Evolutionary conservation across 2,113 vertebrate genomes (phyloP), one percentile per base, ranked within the genome.

Genomic region (Gopherus flavomarginatus): DNA sequence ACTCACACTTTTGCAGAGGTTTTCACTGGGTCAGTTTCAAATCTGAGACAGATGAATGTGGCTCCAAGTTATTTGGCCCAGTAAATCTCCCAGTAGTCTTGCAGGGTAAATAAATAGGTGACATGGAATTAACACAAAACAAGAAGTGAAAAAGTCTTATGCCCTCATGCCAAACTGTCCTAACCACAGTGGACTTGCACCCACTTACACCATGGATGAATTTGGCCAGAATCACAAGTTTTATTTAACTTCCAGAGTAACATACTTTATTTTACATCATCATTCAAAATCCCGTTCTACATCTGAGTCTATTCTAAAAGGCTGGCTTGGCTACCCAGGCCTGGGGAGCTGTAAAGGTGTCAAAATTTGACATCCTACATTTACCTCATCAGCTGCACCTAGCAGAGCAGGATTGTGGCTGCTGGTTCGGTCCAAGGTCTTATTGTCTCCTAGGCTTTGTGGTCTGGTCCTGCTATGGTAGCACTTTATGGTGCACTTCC

Each of bases 391-490:
- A 77, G 35, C 65, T 69, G 65, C 4, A 21, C 8, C 24, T 24
- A 77, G 11, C 72, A 77, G 42, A 77, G 11, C 11, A 24, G n/a
- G n/a, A 10, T 8, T 2, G 22, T 44, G 5, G 38, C 9, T 77
- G 42, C 44, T 27, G 5, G 11, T 42, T 75, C 10, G 6, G 11
- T 65, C 14, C n/a, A n/a, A 10, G 80, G 6, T 57, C 50, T 57
- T 56, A 62, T 31, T 50, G 44, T 49, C 1, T 62, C 35, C 6
- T 13, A 49, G 1, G 6, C 3, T 2, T 87, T 44, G 2, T 0
- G 0, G 54, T 84, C 50, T 82, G 3, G 14, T 75, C 49, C 14
- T 62, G 59, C 6, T 31, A 62, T 35, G 31, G 59, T 62, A 62
- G 29, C 6, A 62, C 59, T 53, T 56, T 6, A 1, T 13, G 13